Conservation (phyloP, 2,888 invertebrate genomes). For the Rhopalosiphum nymphaeae region DNA sequence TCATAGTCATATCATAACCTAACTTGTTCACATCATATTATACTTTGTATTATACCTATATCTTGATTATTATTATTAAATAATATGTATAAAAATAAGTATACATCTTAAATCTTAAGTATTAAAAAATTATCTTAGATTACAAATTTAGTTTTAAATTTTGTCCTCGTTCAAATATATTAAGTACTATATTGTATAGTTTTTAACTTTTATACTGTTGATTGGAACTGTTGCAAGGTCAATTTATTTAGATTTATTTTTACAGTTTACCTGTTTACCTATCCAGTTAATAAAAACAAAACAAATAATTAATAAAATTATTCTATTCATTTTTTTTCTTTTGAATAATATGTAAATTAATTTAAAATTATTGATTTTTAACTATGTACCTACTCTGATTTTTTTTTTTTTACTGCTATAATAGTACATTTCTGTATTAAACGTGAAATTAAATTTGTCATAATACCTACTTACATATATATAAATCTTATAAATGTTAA, state of each 20-base stretch:
- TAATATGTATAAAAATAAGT: too few relatives aligned
- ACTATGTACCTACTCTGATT: background rate
- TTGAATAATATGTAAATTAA: background rate
- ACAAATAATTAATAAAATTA: background rate
- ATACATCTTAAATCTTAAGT: background rate
- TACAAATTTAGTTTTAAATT: conserved; percentile 18
- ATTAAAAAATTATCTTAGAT: background rate
- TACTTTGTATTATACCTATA: background rate
- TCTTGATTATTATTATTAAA: background rate
- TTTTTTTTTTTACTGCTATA: background rate
- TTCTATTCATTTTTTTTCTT: background rate
- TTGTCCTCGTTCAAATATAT: background rate
- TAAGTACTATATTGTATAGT: background rate
- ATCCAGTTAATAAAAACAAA: background rate
- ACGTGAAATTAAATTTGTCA: too few relatives aligned
- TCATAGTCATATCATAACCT: background rate
- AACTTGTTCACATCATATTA: background rate
- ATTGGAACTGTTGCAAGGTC: background rate
- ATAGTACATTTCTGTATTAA: background rate
- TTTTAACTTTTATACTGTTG: background rate
- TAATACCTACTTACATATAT: too few relatives aligned
- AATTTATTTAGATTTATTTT: conserved; percentile 4
- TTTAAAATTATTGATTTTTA: background rate
- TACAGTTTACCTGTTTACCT: background rate
- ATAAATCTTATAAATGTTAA: too few relatives aligned